Evolutionary conservation across 2,888 invertebrate genomes (phyloP), one percentile per base, ranked within the genome.

Genomic region (Stictocephala bisonia): DNA sequence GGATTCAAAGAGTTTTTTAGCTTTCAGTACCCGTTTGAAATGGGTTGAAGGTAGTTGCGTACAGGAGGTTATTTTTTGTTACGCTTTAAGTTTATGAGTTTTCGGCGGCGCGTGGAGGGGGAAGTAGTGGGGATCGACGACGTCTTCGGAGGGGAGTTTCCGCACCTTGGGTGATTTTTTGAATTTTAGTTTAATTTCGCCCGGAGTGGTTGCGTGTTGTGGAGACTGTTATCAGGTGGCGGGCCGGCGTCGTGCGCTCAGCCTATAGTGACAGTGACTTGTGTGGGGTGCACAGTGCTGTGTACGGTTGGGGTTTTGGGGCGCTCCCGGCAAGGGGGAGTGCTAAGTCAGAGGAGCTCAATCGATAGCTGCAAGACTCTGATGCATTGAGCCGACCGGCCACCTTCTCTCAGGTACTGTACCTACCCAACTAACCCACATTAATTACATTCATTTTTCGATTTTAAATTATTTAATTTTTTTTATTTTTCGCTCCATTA

Each of bases 1-100:
- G 73, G 73, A 69, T 73, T 70, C 67, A 71, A 71, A 44, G 70
- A 73, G 73, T 73, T 73, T 73, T 73, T 73, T 73, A 68, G 73
- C 73, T 70, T 71, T 73, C 73, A 73, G 73, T 73, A 73, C 73
- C 73, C 73, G 68, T 73, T 73, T 73, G 73, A 69, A 73, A 73
- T 73, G 73, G 73, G 73, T 73, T 73, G 73, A 73, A 70, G 73
- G 64, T 66, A 58, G 70, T 56, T 70, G 60, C 60, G 70, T 70
- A 60, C 48, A 22, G 53, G 60, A 70, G 69, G 64, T 73, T 73
- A 73, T 73, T 73, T 73, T 73, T 73, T 73, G 73, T 73, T 73
- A 73, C 70, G 70, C 56, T 73, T 73, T 73, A 69, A 70, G 73
- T 73, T 73, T 73, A 73, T 73, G 73, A 73, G 73, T 73, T 73